phyloP scores from a whole-genome alignment of 2,113 vertebrate genomes.

The Telmatochromis sp. region DNA sequence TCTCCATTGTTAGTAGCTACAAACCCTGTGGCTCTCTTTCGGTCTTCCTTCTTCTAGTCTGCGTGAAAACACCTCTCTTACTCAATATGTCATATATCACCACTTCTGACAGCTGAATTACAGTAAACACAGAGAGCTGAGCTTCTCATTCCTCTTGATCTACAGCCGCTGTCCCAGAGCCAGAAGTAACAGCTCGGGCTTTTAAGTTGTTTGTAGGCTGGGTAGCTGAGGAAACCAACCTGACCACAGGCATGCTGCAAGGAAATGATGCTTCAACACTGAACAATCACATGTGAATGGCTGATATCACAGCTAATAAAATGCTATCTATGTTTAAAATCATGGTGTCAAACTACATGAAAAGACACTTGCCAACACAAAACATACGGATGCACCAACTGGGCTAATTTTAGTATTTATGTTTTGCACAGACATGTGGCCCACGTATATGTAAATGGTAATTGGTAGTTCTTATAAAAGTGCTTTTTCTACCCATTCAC shows the following conservation, averaged over 20 bases:
- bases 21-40: constrained; percentile 39
- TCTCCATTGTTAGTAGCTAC: constrained; percentile 48
- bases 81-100: constrained; percentile 73
- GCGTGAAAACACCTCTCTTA: constrained; percentile 62
- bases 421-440: neutral
- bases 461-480: neutral
- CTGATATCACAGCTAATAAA: neutral
- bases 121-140: constrained; percentile 65
- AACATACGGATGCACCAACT: rapidly evolving
- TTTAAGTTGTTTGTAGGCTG: constrained; percentile 42
- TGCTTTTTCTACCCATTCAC: neutral
- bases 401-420: neutral
- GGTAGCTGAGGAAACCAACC: constrained; percentile 45
- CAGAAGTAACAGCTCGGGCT: constrained; percentile 28
- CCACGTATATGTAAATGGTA: neutral
- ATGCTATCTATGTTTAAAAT: neutral
- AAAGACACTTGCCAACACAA: neutral
- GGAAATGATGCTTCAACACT: constrained; percentile 43
- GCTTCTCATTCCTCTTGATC: constrained; percentile 47
- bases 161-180: constrained; percentile 62
- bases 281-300: neutral
- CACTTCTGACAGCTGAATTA: constrained; percentile 71
- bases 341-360: neutral
- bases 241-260: constrained; percentile 53
- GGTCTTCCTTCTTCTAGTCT: constrained; percentile 1